Conservation (phyloP, 2,797 vertebrate genomes). For the Liparis tanakae region DNA sequence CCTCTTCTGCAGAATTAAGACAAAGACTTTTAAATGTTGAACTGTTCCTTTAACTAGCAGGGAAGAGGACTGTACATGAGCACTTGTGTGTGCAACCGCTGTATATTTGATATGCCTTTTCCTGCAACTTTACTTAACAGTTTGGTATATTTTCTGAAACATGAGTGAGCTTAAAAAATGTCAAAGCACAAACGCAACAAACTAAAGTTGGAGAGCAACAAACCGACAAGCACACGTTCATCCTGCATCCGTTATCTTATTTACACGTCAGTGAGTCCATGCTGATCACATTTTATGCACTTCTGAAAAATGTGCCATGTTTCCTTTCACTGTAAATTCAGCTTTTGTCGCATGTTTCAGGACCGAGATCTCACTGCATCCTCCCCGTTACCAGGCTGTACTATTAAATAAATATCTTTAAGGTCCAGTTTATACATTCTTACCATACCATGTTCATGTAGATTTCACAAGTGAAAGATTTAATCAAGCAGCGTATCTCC, state of each 20-base stretch:
- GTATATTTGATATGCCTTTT: constrained; percentile 38
- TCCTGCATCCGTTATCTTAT: background rate
- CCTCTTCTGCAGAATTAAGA: background rate
- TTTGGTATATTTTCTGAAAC: constrained; percentile 26
- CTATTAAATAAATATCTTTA: constrained; percentile 1
- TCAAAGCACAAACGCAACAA: constrained; percentile 42
- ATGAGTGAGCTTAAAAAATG: constrained; percentile 37
- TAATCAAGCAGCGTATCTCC: background rate
- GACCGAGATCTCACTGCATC: background rate
- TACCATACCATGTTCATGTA: background rate
- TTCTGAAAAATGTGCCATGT: constrained; percentile 6
- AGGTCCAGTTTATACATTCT: background rate
- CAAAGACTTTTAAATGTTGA: background rate
- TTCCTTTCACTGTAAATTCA: constrained; percentile 24
- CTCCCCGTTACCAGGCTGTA: constrained; percentile 17
- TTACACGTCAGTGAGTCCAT: background rate
- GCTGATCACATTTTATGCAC: constrained; percentile 21
- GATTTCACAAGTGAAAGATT: background rate
- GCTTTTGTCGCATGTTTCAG: constrained; percentile 1
- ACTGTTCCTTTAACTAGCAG: constrained; percentile 6
- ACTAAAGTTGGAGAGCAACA: constrained; percentile 1
- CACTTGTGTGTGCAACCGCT: background rate
- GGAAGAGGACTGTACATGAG: background rate
- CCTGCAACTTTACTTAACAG: constrained; percentile 26
- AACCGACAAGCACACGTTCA: constrained; percentile 15